phyloP scores from a whole-genome alignment of 2,113 vertebrate species.

The Camelus bactrianus region DNA sequence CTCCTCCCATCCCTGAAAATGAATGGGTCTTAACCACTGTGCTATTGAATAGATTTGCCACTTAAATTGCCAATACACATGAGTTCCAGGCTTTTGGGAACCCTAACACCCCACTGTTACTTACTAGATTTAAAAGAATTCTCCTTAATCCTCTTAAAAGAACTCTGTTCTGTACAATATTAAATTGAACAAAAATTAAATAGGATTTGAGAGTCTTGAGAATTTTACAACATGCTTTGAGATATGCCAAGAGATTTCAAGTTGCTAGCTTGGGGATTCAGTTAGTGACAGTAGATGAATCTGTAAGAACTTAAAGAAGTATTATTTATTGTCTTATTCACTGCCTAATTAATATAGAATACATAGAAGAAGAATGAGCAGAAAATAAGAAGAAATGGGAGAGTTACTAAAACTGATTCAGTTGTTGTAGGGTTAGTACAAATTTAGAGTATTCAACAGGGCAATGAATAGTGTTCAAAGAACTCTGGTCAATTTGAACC shows the following conservation, averaged over 20 bases:
- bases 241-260: neutral
- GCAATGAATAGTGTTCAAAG: neutral
- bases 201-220: neutral
- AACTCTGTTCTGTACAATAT: neutral
- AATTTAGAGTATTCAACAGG: neutral
- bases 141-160: neutral
- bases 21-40: neutral
- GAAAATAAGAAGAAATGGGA: neutral
- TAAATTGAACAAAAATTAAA: constrained; percentile 49
- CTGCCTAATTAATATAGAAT: neutral
- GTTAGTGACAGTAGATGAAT: neutral
- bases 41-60: neutral
- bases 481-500: neutral
- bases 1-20: neutral
- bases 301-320: neutral
- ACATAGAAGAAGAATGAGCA: neutral
- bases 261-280: neutral
- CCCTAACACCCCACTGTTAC: neutral
- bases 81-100: neutral
- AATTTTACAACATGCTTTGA: constrained; percentile 30
- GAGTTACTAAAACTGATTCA: neutral
- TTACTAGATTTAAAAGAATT: constrained; percentile 28
- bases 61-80: neutral
- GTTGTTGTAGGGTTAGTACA: neutral
- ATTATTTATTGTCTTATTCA: constrained; percentile 12